phyloP scores from a whole-genome alignment of 2,797 vertebrate species.

The Hydrocynus forskahlii region DNA sequence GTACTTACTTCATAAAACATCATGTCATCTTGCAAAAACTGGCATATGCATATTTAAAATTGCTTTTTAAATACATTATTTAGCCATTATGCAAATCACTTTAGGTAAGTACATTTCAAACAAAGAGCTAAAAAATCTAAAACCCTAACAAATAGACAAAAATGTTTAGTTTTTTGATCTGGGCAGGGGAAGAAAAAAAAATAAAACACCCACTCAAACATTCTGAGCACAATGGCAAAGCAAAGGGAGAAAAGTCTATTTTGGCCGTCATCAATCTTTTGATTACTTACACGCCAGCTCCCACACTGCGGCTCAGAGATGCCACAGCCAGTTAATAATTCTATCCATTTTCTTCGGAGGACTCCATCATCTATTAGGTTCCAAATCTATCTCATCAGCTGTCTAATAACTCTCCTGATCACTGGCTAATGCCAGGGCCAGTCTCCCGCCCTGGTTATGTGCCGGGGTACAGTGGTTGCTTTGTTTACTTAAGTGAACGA shows the following conservation, averaged over 20 bases:
- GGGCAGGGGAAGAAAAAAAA: slow-evolving; percentile 10
- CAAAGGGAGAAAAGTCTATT: slow-evolving; percentile 66
- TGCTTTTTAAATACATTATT: not conserved
- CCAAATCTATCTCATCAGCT: slow-evolving; percentile 68
- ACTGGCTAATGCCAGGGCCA: slow-evolving; percentile 59
- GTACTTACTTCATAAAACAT: not conserved
- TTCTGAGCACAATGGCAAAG: slow-evolving; percentile 43
- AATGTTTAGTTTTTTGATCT: not conserved
- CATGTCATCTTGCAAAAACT: not conserved
- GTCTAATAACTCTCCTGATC: slow-evolving; percentile 66
- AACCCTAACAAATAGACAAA: not conserved
- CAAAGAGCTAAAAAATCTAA: not conserved
- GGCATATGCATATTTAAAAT: not conserved
- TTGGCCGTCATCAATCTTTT: slow-evolving; percentile 73
- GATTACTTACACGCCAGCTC: slow-evolving; percentile 68
- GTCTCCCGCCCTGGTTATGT: slow-evolving; percentile 47
- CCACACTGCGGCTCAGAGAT: slow-evolving; percentile 55
- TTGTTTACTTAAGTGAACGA: slow-evolving; percentile 56
- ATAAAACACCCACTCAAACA: slow-evolving; percentile 28
- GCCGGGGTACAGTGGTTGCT: slow-evolving; percentile 33
- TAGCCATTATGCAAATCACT: too few relatives aligned
- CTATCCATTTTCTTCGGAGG: slow-evolving; percentile 65
- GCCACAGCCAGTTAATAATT: slow-evolving; percentile 68
- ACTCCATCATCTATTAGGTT: slow-evolving; percentile 64
- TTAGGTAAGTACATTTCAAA: not conserved